These are phyloP conservation scores for Acanthococcus lagerstroemiae DNA, from an alignment of 2,888 invertebrate genomes.

Conservation along the genomic window DNA sequence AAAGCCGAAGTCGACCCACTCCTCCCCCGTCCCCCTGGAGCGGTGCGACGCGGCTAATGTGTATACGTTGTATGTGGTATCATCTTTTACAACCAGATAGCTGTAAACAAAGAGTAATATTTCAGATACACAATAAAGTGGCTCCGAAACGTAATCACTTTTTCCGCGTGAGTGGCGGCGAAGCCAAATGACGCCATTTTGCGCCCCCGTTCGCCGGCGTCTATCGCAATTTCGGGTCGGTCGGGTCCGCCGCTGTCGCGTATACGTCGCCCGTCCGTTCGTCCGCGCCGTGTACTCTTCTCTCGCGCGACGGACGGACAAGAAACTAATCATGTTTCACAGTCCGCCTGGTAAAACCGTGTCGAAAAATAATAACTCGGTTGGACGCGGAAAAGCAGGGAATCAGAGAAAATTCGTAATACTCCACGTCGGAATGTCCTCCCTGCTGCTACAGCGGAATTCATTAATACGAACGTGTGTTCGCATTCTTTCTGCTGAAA, in stretches of 20 bases:
- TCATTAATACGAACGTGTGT: too few species aligned
- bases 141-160: slow-evolving; percentile 24
- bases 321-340: slow-evolving; percentile 23
- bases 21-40: too few species aligned
- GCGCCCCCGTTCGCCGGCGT: neutral
- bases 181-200: slow-evolving; percentile 28
- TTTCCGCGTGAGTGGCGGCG: slow-evolving; percentile 21
- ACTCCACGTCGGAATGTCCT: too few species aligned
- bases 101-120: slow-evolving; percentile 29
- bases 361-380: slow-evolving; percentile 19
- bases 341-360: slow-evolving; percentile 11
- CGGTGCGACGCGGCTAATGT: too few species aligned
- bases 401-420: too few species aligned
- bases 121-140: slow-evolving; percentile 27
- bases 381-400: too few species aligned
- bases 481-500: too few species aligned
- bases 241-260: neutral
- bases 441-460: too few species aligned
- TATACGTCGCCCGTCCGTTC: neutral
- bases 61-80: too few species aligned
- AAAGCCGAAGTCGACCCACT: too few species aligned
- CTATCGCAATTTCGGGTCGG: slow-evolving; percentile 1
- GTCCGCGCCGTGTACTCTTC: neutral
- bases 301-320: slow-evolving; percentile 1
- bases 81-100: slow-evolving; percentile 28